Percentiles rank a stretch among this genome's conserved stretches.
Evolutionary conservation across 2,797 vertebrate species (phyloP).

Genomic region (Pipistrellus pygmaeus): DNA sequence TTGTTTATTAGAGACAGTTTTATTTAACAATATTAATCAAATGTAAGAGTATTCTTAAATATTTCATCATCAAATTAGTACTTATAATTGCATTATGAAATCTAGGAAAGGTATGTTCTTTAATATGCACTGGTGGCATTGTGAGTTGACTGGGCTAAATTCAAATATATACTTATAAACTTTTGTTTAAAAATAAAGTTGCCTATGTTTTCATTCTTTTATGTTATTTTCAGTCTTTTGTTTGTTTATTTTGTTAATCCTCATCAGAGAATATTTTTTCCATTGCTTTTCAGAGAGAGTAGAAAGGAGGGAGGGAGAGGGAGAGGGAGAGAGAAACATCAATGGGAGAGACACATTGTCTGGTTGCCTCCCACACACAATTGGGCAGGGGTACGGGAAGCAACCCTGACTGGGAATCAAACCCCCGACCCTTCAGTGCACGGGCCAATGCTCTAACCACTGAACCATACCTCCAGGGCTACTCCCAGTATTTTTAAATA

Average conservation of each 20-base stretch:
- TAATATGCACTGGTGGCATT: neutral
- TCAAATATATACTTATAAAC: constrained; percentile 4
- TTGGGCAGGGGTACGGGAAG: too few relatives aligned
- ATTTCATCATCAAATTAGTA: constrained; percentile 29
- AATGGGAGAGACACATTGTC: too few relatives aligned
- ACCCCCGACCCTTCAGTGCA: too few relatives aligned
- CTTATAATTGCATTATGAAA: constrained; percentile 49
- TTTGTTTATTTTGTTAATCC: too few relatives aligned
- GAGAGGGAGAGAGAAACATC: too few relatives aligned
- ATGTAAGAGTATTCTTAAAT: neutral
- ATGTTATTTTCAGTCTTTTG: constrained; percentile 33
- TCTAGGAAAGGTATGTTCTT: neutral
- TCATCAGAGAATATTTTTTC: too few relatives aligned
- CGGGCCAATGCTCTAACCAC: too few relatives aligned
- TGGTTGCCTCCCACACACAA: too few relatives aligned
- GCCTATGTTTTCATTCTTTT: neutral
- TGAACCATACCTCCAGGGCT: neutral
- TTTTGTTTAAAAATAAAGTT: neutral
- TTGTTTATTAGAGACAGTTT: neutral
- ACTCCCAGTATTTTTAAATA: constrained; percentile 47
- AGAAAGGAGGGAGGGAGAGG: too few relatives aligned
- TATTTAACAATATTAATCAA: constrained; percentile 24
- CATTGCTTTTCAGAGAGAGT: too few relatives aligned
- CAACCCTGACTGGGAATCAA: too few relatives aligned
- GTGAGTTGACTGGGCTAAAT: neutral